Percentiles rank a stretch among this genome's conserved stretches.
These are phyloP conservation scores for Ernsta delagoae DNA, from an alignment of 2,888 invertebrate genomes.

Conservation along the genomic window DNA sequence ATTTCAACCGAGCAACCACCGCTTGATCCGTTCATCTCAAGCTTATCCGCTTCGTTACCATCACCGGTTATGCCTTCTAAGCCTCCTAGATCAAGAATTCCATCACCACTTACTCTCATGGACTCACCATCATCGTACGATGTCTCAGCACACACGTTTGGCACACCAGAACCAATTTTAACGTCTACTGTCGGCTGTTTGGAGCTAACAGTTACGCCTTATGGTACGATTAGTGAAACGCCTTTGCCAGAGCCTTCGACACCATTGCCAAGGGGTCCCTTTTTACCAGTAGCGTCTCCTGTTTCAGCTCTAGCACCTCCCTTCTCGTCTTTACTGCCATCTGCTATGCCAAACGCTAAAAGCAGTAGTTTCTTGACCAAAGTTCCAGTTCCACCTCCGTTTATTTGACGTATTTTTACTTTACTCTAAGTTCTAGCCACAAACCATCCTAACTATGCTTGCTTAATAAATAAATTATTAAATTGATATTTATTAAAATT, in stretches of 20 bases:
- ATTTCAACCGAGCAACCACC: background rate
- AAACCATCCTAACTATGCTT: no score
- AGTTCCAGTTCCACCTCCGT: constrained; percentile 67
- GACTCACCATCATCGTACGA: constrained; percentile 10
- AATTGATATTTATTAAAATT: no score
- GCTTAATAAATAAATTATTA: no score
- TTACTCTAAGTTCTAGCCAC: background rate
- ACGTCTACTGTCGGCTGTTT: constrained; percentile 44
- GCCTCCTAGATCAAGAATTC: background rate
- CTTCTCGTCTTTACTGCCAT: constrained; percentile 49
- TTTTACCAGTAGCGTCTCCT: constrained; percentile 60
- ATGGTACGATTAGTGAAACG: constrained; percentile 39
- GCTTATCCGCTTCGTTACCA: background rate
- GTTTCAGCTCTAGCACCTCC: constrained; percentile 54
- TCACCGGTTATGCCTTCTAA: background rate
- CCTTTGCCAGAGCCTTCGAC: constrained; percentile 35
- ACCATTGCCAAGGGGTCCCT: constrained; percentile 49
- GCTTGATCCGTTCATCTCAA: background rate
- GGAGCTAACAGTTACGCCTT: constrained; percentile 39
- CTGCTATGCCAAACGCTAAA: constrained; percentile 49
- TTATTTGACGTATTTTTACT: constrained; percentile 47
- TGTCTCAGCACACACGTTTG: background rate
- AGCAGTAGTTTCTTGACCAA: constrained; percentile 61
- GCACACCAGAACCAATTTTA: constrained; percentile 25
- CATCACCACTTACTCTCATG: constrained; percentile 8